Evolutionary conservation across 2,888 invertebrate species (phyloP).

Genomic region (Cataglyphis livida): DNA sequence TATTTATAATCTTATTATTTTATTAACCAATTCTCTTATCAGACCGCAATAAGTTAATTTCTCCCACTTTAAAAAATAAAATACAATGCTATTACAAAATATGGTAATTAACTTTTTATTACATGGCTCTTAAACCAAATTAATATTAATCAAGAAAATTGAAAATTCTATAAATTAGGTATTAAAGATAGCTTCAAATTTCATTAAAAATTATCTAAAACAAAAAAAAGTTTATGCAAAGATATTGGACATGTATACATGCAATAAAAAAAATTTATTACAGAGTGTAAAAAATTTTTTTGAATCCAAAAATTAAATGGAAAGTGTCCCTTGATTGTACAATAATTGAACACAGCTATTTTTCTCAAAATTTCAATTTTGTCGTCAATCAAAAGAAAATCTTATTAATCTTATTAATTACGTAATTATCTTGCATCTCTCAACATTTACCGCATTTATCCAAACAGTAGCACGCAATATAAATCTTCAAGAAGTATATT

Average conservation of each 20-base stretch:
- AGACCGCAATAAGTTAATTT: neutral
- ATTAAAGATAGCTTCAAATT: neutral
- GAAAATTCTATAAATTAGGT: neutral
- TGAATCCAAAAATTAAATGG: neutral
- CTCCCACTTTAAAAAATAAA: neutral
- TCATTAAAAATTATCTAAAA: neutral
- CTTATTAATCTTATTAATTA: neutral
- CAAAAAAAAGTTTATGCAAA: neutral
- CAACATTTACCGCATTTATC: constrained; percentile 10
- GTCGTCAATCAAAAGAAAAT: neutral
- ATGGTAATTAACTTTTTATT: neutral
- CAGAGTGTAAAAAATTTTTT: neutral
- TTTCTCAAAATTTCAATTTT: neutral
- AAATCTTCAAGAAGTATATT: neutral
- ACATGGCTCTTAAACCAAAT: neutral
- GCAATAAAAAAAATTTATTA: neutral
- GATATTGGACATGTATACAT: neutral
- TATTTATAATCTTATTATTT: neutral
- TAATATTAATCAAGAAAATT: neutral
- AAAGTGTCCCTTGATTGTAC: neutral
- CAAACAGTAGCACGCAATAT: neutral
- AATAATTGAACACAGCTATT: neutral
- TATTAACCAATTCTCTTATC: neutral
- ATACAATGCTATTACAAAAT: neutral
- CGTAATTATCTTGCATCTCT: neutral